Conservation (phyloP, 2,888 invertebrate genomes). For the Bimastos eiseni region DNA sequence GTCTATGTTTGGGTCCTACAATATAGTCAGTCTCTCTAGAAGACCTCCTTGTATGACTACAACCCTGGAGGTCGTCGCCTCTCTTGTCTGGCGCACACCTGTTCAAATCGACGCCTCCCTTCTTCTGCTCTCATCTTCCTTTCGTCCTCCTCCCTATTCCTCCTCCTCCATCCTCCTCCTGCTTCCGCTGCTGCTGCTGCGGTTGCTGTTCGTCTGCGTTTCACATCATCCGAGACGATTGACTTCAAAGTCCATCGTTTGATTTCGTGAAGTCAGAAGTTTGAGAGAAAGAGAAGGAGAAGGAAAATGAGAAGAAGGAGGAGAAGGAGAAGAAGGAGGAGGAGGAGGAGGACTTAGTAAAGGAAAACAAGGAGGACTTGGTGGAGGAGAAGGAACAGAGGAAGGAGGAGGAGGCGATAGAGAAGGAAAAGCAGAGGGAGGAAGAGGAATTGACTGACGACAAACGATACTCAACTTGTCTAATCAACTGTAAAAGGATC, state of each 20-base stretch:
- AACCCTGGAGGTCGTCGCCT: not conserved
- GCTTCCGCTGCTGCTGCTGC: not conserved
- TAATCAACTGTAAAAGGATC: not conserved
- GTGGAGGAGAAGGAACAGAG: too few species aligned
- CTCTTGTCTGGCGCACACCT: not conserved
- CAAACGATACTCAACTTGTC: not conserved
- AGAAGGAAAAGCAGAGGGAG: too few species aligned
- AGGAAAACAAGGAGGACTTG: too few species aligned
- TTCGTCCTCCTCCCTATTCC: not conserved
- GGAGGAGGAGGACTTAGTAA: too few species aligned
- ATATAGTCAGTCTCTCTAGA: not conserved
- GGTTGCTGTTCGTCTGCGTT: not conserved
- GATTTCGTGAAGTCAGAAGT: not conserved
- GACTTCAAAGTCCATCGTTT: not conserved
- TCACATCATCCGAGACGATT: not conserved
- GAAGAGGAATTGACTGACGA: not conserved
- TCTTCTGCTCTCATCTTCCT: not conserved
- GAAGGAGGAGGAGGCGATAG: too few species aligned
- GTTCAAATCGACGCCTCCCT: not conserved
- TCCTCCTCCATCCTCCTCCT: not conserved
- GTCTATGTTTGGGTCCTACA: not conserved
- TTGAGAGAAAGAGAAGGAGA: too few species aligned
- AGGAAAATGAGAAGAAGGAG: too few species aligned
- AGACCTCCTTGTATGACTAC: not conserved
- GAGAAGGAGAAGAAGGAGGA: too few species aligned